Evolutionary conservation across 1,140 invertebrate genomes (phyloP), one percentile per base, ranked within the genome.

Genomic region (Drosophila prosaltans): DNA sequence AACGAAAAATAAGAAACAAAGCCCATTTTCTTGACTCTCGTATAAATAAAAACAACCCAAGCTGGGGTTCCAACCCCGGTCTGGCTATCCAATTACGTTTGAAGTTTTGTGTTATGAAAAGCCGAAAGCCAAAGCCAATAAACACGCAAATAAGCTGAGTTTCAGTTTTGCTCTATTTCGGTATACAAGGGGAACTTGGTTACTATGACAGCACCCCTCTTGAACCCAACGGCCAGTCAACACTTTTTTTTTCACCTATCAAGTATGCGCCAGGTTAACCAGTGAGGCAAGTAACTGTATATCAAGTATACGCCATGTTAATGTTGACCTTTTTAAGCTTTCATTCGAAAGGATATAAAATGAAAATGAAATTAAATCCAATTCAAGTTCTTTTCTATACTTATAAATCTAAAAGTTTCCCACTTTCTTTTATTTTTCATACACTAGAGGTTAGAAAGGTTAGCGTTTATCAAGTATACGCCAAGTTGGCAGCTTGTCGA

Each of bases 121-220:
- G 74, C 59, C 24, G 45, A 65, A 74, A 64, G 64, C 65, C 41
- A 77, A 77, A 69, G 78, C 74, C 83, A 88, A 86, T 86, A 88
- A 86, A 88, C 83, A 86, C 82, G 83, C 83, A 83, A 86, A 88
- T 86, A 88, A 88, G 76, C 80, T 72, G 51, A 40, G 61, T 73
- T 69, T 21, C 66, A 65, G 74, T 70, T 74, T 65, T 65, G 40
- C 61, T 72, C 43, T 30, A 39, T 39, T 55, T 78, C 21, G 51
- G 64, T 54, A 9, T 8, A 16, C 16, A 32, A 10, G 5, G 16
- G 45, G 45, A 24, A 26, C 45, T 51, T 51, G 36, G 73, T 73
- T 75, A 55, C 76, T 67, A 68, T 69, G 58, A 36, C 64, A 60
- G 16, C 45, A 28, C 32, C 63, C 9, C 9, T 11, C 28, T 16